These are phyloP conservation scores for Gymnosoma rotundatum DNA, from an alignment of 2,888 invertebrate species.

Conservation along the genomic window DNA sequence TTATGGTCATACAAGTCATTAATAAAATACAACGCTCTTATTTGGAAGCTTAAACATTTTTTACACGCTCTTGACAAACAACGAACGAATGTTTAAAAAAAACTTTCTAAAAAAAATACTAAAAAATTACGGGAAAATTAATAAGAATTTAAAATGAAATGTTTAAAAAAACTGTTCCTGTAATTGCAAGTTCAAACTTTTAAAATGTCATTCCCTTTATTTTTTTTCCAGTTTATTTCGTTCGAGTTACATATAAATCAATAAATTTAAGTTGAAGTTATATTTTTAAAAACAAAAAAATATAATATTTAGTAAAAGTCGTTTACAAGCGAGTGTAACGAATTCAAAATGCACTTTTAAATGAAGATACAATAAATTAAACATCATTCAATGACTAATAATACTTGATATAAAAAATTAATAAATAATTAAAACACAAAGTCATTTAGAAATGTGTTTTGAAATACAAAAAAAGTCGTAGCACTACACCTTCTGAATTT, in stretches of 20 bases:
- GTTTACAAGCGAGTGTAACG: not conserved
- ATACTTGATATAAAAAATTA: not conserved
- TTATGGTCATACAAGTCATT: not conserved
- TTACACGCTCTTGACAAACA: not conserved
- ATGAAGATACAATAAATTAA: not conserved
- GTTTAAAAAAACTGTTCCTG: not conserved
- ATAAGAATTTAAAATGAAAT: not conserved
- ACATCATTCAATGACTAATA: not conserved
- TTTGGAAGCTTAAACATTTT: not conserved
- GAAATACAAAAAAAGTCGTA: too few species aligned
- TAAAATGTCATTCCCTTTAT: not conserved
- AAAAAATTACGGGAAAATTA: constrained; percentile 5
- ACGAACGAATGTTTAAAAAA: not conserved
- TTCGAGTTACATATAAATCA: constrained; percentile 21
- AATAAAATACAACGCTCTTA: not conserved
- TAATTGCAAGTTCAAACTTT: constrained; percentile 4
- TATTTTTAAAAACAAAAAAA: not conserved
- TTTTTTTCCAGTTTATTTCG: constrained; percentile 1
- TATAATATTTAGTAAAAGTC: not conserved
- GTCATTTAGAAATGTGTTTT: too few species aligned
- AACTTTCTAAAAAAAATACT: constrained; percentile 14
- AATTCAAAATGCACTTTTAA: not conserved
- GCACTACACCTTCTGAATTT: too few species aligned
- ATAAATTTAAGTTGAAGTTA: not conserved
- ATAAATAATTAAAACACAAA: not conserved